Percentiles rank a stretch among this genome's conserved stretches.
Conservation (phyloP, 2,113 vertebrate genomes). For the Shinisaurus crocodilurus region DNA sequence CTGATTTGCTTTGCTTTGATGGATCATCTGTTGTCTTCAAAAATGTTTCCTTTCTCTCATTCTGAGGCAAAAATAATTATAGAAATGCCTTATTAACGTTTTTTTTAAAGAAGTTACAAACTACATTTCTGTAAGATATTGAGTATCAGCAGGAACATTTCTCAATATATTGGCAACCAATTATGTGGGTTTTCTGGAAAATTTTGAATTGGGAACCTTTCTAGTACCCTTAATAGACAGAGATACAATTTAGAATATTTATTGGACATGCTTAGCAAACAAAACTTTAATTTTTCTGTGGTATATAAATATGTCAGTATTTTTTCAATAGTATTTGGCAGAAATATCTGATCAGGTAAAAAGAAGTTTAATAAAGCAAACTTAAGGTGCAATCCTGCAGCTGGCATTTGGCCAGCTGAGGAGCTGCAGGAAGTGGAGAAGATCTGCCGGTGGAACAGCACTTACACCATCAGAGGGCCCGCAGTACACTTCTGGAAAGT, state of each 20-base stretch:
- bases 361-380: no score
- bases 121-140: constrained; percentile 25
- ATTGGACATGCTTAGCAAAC: neutral
- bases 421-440: no score
- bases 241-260: neutral
- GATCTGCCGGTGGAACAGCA: no score
- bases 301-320: no score
- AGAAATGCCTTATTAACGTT: constrained; percentile 62
- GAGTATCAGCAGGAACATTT: constrained; percentile 14
- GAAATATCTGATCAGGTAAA: no score
- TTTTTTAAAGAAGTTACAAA: constrained; percentile 23
- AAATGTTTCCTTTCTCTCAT: constrained; percentile 71
- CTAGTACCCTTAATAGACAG: neutral
- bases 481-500: no score
- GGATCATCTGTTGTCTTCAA: constrained; percentile 66
- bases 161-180: neutral
- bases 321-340: no score
- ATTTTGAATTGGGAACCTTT: neutral
- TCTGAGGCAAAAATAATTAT: constrained; percentile 76
- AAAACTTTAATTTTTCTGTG: neutral
- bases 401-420: no score
- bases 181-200: neutral
- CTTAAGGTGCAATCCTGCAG: no score
- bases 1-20: constrained; percentile 68
- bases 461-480: no score